Evolutionary conservation across 2,888 invertebrate genomes (phyloP).

Genomic region (Dicycla oo): DNA sequence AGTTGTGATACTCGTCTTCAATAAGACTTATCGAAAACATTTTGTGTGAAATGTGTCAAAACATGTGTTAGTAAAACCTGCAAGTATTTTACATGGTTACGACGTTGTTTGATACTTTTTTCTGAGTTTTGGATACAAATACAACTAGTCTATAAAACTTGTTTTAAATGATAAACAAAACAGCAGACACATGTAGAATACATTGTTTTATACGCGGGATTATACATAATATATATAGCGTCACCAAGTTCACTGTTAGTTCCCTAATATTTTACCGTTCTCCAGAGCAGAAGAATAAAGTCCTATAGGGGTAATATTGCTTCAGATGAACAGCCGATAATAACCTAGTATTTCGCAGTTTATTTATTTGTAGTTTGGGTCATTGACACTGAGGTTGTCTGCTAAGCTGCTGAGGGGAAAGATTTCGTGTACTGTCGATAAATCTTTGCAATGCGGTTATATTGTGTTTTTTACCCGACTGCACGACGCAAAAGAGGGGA

Average conservation of each 20-base stretch:
- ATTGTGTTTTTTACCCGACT: neutral
- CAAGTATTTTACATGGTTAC: too few species aligned
- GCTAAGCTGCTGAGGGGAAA: neutral
- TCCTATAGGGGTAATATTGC: conserved; percentile 31
- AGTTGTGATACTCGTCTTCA: neutral
- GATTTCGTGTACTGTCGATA: neutral
- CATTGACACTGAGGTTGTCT: neutral
- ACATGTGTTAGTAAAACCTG: too few species aligned
- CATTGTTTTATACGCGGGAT: neutral
- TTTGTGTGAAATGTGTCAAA: neutral
- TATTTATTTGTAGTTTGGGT: conserved; percentile 15
- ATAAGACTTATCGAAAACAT: neutral
- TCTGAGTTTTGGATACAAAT: neutral
- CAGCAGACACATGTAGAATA: neutral
- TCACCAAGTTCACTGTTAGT: conserved; percentile 18
- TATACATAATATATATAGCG: neutral
- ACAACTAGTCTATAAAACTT: too few species aligned
- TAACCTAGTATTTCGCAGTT: conserved; percentile 15
- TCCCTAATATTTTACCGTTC: conserved; percentile 20
- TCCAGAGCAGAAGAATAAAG: conserved; percentile 14
- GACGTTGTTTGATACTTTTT: too few species aligned
- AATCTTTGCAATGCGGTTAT: neutral
- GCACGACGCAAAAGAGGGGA: too few species aligned
- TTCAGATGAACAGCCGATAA: conserved; percentile 28
- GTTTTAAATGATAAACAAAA: neutral